Evolutionary conservation across 1,140 invertebrate genomes (phyloP).

Genomic region (Zaprionus gabonicus): DNA sequence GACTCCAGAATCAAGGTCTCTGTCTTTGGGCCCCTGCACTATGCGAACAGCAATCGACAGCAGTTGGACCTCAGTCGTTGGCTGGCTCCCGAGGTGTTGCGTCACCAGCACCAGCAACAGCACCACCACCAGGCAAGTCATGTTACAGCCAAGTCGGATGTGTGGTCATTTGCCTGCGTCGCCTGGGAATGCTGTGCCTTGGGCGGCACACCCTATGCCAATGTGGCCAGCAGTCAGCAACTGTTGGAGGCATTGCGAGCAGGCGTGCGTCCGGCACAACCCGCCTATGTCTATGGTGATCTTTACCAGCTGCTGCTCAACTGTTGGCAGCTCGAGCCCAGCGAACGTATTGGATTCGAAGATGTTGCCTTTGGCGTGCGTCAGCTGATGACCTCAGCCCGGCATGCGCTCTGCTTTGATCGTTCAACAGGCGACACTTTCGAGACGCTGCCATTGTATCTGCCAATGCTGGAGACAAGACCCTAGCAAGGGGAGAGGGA

Average conservation of each 20-base stretch:
- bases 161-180: conserved; percentile 93
- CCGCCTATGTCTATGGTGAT: conserved; percentile 90
- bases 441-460: conserved; percentile 75
- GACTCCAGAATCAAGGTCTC: conserved; percentile 76
- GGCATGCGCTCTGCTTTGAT: conserved; percentile 78
- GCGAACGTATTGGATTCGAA: conserved; percentile 90
- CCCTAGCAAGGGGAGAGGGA: not conserved
- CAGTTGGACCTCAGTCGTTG: conserved; percentile 90
- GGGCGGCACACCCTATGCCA: conserved; percentile 92
- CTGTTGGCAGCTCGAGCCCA: conserved; percentile 93
- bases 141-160: conserved; percentile 89
- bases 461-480: conserved; percentile 75
- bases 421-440: conserved; percentile 44
- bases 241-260: conserved; percentile 88
- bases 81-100: conserved; percentile 91
- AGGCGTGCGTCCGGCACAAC: conserved; percentile 89
- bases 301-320: conserved; percentile 93
- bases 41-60: conserved; percentile 77
- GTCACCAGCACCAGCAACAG: conserved; percentile 86
- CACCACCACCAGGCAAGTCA: not conserved
- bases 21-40: conserved; percentile 70
- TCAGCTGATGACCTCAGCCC: conserved; percentile 81
- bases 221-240: conserved; percentile 87
- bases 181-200: conserved; percentile 94
- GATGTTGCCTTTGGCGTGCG: conserved; percentile 85